A percentile compares a stretch with the other conserved stretches of the same genome.
These are phyloP conservation scores for Geotrypetes seraphini DNA, from an alignment of 2,797 vertebrate genomes.

Conservation along the genomic window DNA sequence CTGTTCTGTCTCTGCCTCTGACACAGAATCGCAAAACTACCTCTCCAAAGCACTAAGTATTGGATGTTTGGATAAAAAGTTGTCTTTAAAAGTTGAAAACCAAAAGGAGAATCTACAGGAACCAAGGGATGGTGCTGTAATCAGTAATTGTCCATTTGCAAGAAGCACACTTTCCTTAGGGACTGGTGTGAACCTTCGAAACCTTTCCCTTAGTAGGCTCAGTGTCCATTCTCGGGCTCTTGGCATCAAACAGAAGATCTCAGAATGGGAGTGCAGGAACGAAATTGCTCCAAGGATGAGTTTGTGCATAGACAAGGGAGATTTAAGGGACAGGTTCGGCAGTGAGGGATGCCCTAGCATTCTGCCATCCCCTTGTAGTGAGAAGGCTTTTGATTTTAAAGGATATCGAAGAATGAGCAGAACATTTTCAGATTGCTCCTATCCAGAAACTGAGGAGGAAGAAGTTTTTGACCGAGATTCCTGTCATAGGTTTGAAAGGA, in stretches of 20 bases:
- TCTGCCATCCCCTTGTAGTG: conserved; percentile 83
- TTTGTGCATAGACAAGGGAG: conserved; percentile 70
- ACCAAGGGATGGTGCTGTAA: conserved; percentile 47
- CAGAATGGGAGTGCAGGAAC: conserved; percentile 90
- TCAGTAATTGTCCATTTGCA: conserved; percentile 51
- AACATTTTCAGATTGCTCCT: conserved; percentile 92
- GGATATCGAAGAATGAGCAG: conserved; percentile 88
- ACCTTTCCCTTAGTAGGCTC: conserved; percentile 58
- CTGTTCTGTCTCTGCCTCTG: conserved; percentile 44
- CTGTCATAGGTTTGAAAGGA: conserved; percentile 73
- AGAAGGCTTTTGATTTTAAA: conserved; percentile 90
- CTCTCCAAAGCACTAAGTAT: conserved; percentile 78
- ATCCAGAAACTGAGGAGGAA: conserved; percentile 86
- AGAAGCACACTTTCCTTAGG: conserved; percentile 73
- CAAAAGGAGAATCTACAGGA: conserved; percentile 47
- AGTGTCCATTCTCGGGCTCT: conserved; percentile 58
- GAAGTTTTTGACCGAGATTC: conserved; percentile 69
- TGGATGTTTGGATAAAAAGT: conserved; percentile 75
- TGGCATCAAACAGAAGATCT: conserved; percentile 88
- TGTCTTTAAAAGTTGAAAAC: conserved; percentile 64
- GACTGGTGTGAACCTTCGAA: conserved; percentile 56
- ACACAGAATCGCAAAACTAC: conserved; percentile 47
- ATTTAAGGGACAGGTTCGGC: conserved; percentile 60
- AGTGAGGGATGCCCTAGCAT: conserved; percentile 86
- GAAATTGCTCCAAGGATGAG: conserved; percentile 74